Base-by-base conservation (phyloP, 2,888 invertebrate genomes). In the Brenthis daphne region DNA sequence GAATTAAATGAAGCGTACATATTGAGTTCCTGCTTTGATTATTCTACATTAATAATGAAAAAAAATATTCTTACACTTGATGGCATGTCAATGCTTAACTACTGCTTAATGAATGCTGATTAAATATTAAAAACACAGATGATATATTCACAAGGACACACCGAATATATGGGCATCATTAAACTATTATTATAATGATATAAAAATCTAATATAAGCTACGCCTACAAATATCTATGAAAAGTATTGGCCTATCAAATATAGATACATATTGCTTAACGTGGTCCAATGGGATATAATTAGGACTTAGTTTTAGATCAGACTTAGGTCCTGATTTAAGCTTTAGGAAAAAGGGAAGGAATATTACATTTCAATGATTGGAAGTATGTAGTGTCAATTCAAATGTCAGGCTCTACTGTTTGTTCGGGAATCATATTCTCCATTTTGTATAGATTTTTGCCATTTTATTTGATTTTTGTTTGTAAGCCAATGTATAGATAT, bases 261-360 rank as follows among this genome's bases (percentile, higher is more conserved):
- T 84, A 87, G 80, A 88, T 76, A 84, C 83, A 85, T 91, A 91
- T 92, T 92, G 92, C 91, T 92, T 90, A 89, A 85, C 83, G 80
- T 92, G 92, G 91, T 92, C 91, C 92, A 81, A 89, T 88, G 88
- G 89, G 86, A 84, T 86, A 85, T 80, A 80, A 80, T 84, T 86
- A 88, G 85, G 85, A 83, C 82, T 86, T 83, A 84, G 74, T 73
- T 54, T 79, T 77, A 79, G 77, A 73, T 72, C 77, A 80, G 80
- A 80, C 80, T 84, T 80, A 79, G 79, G 76, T 61, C 68, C 70
- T 68, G 58, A 57, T 47, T 16, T 33, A 58, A 64, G 65, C 14
- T 57, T 65, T 33, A n/a, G 48, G 66, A 65, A 67, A 29, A 43
- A 37, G 24, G 47, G 54, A 12, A 56, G 66, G 64, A 68, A 55